These are phyloP conservation scores for Thunnus thynnus DNA, from an alignment of 2,113 vertebrate genomes.

Conservation along the genomic window DNA sequence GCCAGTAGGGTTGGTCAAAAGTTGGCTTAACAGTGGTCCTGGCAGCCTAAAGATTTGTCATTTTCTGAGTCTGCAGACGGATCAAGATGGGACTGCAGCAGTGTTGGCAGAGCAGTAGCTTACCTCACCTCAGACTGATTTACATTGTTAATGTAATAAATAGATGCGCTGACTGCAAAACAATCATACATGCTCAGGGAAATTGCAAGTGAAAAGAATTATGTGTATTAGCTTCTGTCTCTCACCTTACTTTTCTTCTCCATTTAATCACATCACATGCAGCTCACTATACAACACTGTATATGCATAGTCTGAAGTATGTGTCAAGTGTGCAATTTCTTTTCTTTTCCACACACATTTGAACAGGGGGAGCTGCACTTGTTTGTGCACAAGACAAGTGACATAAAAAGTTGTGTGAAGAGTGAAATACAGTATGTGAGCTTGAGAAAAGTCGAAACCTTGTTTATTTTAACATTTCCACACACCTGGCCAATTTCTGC, in stretches of 20 bases:
- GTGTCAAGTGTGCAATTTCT: too few relatives aligned
- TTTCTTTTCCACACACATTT: too few relatives aligned
- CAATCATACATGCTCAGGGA: background rate
- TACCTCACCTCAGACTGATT: background rate
- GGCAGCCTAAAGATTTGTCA: background rate
- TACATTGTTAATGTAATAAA: background rate
- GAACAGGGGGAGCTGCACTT: too few relatives aligned
- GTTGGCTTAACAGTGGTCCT: background rate
- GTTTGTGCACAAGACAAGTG: too few relatives aligned
- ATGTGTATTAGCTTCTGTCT: slow-evolving; percentile 3
- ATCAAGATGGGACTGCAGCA: background rate
- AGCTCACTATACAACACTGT: background rate
- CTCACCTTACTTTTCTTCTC: background rate
- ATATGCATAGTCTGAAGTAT: background rate
- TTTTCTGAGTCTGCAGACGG: background rate
- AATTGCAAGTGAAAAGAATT: background rate
- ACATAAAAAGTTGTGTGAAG: too few relatives aligned
- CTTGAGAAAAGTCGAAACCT: too few relatives aligned
- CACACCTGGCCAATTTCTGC: too few relatives aligned
- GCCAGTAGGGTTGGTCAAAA: too few relatives aligned
- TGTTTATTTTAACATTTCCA: too few relatives aligned
- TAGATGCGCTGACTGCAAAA: background rate
- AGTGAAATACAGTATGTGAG: too few relatives aligned
- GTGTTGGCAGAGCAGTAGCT: background rate
- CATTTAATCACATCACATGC: background rate